Evolutionary conservation across 2,888 invertebrate species (phyloP).

Genomic region (Cinara cedri): DNA sequence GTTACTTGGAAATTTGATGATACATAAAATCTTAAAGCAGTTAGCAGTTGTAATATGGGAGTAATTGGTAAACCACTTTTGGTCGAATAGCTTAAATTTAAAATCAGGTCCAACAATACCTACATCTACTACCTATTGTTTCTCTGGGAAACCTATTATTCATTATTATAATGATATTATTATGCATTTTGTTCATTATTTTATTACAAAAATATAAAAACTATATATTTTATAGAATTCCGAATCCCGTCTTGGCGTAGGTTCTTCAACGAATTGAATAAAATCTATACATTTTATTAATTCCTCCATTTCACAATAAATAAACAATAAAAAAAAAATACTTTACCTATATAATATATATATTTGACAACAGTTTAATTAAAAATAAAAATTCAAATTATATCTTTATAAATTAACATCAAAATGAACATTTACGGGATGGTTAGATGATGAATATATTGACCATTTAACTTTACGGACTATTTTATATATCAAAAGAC

Average conservation of each 20-base stretch:
- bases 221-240: slow-evolving; percentile 6
- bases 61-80: neutral
- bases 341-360: too few relatives aligned
- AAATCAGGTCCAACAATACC: slow-evolving; percentile 9
- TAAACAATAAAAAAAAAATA: neutral
- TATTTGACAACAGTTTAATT: neutral
- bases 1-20: neutral
- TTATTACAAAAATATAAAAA: neutral
- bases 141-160: slow-evolving; percentile 21
- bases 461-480: too few relatives aligned
- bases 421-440: neutral
- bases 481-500: too few relatives aligned
- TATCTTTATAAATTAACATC: neutral
- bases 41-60: neutral
- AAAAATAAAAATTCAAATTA: neutral
- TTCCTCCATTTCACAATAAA: slow-evolving; percentile 7
- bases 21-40: slow-evolving; percentile 9
- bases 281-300: neutral
- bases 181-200: neutral
- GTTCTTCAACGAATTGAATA: neutral
- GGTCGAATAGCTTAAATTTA: neutral
- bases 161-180: slow-evolving; percentile 14
- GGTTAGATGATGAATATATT: too few relatives aligned
- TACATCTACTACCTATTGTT: slow-evolving; percentile 17
- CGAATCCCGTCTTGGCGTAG: neutral